A percentile compares a stretch with the other conserved stretches of the same genome.
phyloP scores from a whole-genome alignment of 2,888 invertebrate species.

The Sesia bembeciformis region DNA sequence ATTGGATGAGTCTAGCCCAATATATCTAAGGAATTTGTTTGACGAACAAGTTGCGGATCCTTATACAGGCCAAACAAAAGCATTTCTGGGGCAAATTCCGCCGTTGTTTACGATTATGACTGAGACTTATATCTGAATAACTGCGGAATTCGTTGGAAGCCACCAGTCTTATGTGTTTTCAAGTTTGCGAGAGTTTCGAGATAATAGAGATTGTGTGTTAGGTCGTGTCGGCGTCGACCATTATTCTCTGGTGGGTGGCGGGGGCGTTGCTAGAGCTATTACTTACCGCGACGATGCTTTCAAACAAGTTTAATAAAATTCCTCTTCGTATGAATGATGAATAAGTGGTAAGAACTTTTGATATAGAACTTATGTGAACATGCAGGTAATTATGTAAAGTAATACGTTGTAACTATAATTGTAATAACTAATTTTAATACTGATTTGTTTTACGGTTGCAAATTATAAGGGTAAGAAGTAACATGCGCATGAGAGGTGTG shows the following conservation, averaged over 20 bases:
- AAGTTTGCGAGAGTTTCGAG: constrained; percentile 28
- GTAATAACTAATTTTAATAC: too few species aligned
- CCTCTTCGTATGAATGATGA: neutral
- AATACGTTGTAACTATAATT: too few species aligned
- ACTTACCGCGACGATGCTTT: neutral
- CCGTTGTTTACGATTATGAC: constrained; percentile 57
- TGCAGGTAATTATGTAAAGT: too few species aligned
- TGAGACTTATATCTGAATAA: constrained; percentile 43
- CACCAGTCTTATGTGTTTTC: constrained; percentile 30
- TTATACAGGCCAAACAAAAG: constrained; percentile 48
- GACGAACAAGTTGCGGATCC: constrained; percentile 54
- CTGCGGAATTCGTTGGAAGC: constrained; percentile 31
- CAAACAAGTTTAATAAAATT: neutral
- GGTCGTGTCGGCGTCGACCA: constrained; percentile 11
- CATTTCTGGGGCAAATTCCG: constrained; percentile 51
- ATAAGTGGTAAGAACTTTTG: neutral
- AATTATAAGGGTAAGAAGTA: too few species aligned
- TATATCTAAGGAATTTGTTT: constrained; percentile 63
- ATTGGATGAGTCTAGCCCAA: constrained; percentile 64
- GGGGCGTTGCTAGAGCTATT: constrained; percentile 5
- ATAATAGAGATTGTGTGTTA: constrained; percentile 35
- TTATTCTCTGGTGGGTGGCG: constrained; percentile 13
- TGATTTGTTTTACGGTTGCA: too few species aligned
- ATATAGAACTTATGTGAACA: too few species aligned
- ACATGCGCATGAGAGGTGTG: too few species aligned